These are phyloP conservation scores for Salvator merianae DNA, from an alignment of 2,113 vertebrate genomes.

Conservation along the genomic window DNA sequence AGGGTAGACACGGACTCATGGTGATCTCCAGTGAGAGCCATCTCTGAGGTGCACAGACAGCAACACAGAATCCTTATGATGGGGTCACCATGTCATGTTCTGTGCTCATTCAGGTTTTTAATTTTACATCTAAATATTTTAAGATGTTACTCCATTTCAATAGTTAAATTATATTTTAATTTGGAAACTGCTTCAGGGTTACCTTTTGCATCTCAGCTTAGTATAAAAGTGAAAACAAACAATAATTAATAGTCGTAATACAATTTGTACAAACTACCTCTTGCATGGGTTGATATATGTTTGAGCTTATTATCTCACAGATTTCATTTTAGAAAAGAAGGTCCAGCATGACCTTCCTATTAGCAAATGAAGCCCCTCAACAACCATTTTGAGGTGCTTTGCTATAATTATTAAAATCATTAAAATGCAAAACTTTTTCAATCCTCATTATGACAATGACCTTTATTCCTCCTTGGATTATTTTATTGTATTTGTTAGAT, in stretches of 20 bases:
- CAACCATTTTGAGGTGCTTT: not conserved
- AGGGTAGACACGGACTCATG: too few relatives aligned
- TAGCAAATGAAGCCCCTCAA: not conserved
- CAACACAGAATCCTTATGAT: too few relatives aligned
- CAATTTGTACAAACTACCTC: not conserved
- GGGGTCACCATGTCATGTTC: too few relatives aligned
- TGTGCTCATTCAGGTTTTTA: too few relatives aligned
- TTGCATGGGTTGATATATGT: not conserved
- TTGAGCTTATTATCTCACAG: too few relatives aligned
- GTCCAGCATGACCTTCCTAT: not conserved
- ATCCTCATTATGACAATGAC: not conserved
- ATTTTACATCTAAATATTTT: not conserved
- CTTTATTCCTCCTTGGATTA: not conserved
- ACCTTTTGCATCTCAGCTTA: too few relatives aligned
- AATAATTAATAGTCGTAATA: not conserved
- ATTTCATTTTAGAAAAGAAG: not conserved
- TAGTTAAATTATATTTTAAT: too few relatives aligned
- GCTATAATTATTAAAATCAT: not conserved
- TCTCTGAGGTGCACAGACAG: too few relatives aligned
- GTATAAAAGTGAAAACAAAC: too few relatives aligned
- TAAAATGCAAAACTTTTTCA: not conserved
- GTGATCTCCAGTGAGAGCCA: too few relatives aligned
- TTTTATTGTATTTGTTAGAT: not conserved
- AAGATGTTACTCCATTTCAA: too few relatives aligned
- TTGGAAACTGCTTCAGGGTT: too few relatives aligned